Evolutionary conservation across 1,140 invertebrate species (phyloP), one percentile per base, ranked within the genome.

Genomic region (Agrypnia vestita): DNA sequence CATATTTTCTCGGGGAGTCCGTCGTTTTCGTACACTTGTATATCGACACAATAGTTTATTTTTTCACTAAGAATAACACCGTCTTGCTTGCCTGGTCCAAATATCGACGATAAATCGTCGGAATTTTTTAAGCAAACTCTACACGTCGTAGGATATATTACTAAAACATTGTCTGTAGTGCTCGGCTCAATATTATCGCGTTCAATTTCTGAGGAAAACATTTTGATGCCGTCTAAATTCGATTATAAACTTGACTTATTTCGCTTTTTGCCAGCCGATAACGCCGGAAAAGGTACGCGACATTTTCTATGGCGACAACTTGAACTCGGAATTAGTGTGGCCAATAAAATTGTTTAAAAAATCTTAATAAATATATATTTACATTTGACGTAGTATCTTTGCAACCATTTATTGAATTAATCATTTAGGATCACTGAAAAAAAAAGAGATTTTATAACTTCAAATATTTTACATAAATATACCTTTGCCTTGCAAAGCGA

Each of bases 1-100:
- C 73, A 75, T n/a, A 75, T 75, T 43, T 75, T 75, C 44, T 75
- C 53, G 9, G 73, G 73, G 15, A 75, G 51, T 44, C 73, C 73
- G 56, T 75, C 73, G 51, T 75, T 75, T 12, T 75, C 73, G 53
- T 61, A 61, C 13, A 61, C 17, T 15, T 75, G 73, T 56, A 75
- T 75, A 61, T 61, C 56, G 53, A 61, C 73, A 53, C 73, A 75
- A 75, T 75, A 75, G 73, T 75, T 75, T 56, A 75, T 75, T 61
- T 75, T 75, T 75, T 56, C 73, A 75, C 73, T 59, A 47, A 75
- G 53, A n/a, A 61, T n/a, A 73, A 73, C 69, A 73, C 69, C 69
- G 43, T 75, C 53, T 35, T 21, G 71, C 8, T 59, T 61, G 21
- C 53, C n/a, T 15, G 73, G 73, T 19, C 51, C 47, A 61, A 75